Conservation (phyloP, 2,888 invertebrate species). For the Yponomeuta plumbellus region DNA sequence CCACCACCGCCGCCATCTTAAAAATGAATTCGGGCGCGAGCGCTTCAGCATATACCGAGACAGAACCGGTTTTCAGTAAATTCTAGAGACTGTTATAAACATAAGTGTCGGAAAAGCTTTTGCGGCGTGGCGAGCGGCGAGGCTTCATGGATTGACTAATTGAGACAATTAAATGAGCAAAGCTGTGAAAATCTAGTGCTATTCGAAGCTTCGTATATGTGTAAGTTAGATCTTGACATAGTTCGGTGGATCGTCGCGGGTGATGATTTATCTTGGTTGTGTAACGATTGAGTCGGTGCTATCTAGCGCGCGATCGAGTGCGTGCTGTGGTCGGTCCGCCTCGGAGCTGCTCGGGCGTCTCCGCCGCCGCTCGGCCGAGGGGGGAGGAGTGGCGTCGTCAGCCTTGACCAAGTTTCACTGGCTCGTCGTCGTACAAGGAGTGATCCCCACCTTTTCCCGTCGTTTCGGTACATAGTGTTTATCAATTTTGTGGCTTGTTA, state of each 20-base stretch:
- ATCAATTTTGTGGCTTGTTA: slow-evolving; percentile 52
- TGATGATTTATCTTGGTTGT: slow-evolving; percentile 69
- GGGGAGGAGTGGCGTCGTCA: slow-evolving; percentile 50
- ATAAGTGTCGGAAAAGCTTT: slow-evolving; percentile 30
- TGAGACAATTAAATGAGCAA: neutral
- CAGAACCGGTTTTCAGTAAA: slow-evolving; percentile 38
- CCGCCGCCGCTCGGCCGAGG: slow-evolving; percentile 45
- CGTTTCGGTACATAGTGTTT: slow-evolving; percentile 50
- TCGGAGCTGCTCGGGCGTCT: slow-evolving; percentile 54
- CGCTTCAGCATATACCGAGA: neutral
- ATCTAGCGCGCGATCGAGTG: slow-evolving; percentile 59
- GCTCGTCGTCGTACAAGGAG: slow-evolving; percentile 67
- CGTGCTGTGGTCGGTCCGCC: slow-evolving; percentile 40
- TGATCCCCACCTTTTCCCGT: slow-evolving; percentile 74
- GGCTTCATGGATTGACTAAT: neutral
- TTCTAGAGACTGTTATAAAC: slow-evolving; percentile 22
- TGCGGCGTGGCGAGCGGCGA: neutral
- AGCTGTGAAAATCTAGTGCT: slow-evolving; percentile 13
- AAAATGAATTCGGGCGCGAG: slow-evolving; percentile 38
- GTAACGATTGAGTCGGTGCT: slow-evolving; percentile 36
- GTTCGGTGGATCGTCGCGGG: slow-evolving; percentile 59
- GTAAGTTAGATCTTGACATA: slow-evolving; percentile 64
- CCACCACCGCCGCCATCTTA: slow-evolving; percentile 58
- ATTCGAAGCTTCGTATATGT: slow-evolving; percentile 28
- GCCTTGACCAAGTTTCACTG: slow-evolving; percentile 76